These are phyloP conservation scores for Oncorhynchus gorbuscha DNA, from an alignment of 2,113 vertebrate species.

Conservation along the genomic window DNA sequence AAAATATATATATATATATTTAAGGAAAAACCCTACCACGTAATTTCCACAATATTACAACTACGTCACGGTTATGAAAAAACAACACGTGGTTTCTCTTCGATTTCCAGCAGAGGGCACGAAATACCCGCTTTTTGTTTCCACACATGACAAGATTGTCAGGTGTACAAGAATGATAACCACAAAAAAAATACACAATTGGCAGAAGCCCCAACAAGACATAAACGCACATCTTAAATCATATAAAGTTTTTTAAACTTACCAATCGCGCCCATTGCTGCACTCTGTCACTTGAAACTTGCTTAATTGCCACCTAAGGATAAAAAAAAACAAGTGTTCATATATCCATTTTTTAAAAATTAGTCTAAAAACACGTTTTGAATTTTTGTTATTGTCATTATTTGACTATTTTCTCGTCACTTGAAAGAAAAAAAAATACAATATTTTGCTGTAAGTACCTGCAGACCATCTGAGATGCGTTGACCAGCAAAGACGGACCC, in stretches of 20 bases:
- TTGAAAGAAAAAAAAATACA: neutral
- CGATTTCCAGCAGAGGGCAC: constrained; percentile 56
- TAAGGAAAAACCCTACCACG: constrained; percentile 37
- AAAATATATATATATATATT: too few relatives aligned
- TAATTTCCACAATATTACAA: constrained; percentile 12
- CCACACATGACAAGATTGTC: neutral
- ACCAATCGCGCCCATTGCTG: constrained; percentile 80
- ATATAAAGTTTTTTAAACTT: constrained; percentile 46
- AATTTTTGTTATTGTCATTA: too few relatives aligned
- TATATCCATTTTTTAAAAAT: neutral
- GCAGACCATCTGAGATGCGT: constrained; percentile 71
- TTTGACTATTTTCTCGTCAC: too few relatives aligned
- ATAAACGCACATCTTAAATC: too few relatives aligned
- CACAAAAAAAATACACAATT: neutral
- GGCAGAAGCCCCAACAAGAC: too few relatives aligned
- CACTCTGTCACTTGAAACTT: constrained; percentile 75
- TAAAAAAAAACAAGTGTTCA: neutral
- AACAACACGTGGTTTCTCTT: neutral
- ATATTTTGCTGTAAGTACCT: constrained; percentile 52
- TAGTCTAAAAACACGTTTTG: too few relatives aligned
- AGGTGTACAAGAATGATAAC: neutral
- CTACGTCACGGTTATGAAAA: constrained; percentile 30
- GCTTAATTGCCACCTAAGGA: constrained; percentile 83
- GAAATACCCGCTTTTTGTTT: neutral
- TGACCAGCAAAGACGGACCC: constrained; percentile 76